Base-by-base conservation (phyloP, 1,140 invertebrate species). In the Tenebrio molitor region DNA sequence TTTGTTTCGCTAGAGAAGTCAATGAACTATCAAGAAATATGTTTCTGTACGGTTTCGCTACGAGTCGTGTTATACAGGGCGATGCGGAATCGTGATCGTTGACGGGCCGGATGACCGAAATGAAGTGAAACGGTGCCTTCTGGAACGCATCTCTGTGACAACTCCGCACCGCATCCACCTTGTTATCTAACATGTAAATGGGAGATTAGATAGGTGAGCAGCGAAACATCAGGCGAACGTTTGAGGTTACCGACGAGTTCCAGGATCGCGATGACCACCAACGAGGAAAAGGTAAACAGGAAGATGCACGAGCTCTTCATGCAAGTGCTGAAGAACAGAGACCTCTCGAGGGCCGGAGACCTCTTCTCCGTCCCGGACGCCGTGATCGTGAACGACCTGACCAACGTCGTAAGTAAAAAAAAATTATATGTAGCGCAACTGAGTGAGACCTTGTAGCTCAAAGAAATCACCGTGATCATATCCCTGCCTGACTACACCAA, bases 291-390 rank as follows among this genome's bases (percentile, higher is more conserved):
- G 41, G 76, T 72, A 15, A 75, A 78, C 63, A 78, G 71, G 80
- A 89, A 83, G 74, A 96, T 97, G 94, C 94, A 97, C 85, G 92
- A 95, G 83, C 84, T 96, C 72, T 93, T 97, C 80, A 91, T 91
- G 77, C 91, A 94, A 88, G 94, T 96, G 71, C 85, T 97, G 41
- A 92, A 88, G 75, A 91, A 93, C 80, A 89, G 93, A 83, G 95
- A 97, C 86, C 85, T 97, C 41, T 96, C 94, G 15, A 90, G 93
- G 81, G 95, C 95, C 75, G 95, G 96, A 41, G 95, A 97, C 83
- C 86, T 97, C 33, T 97, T 97, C 83, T 92, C 93, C 1, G 88
- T 97, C 53, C 88, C 93, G 50, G 94, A 97, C 86, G 87, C 90
- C 73, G 89, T 91, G 63, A 95, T 97, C 76, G 92, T 95, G 34